Conservation (phyloP, 2,797 vertebrate genomes). For the Chiroxiphia lanceolata region DNA sequence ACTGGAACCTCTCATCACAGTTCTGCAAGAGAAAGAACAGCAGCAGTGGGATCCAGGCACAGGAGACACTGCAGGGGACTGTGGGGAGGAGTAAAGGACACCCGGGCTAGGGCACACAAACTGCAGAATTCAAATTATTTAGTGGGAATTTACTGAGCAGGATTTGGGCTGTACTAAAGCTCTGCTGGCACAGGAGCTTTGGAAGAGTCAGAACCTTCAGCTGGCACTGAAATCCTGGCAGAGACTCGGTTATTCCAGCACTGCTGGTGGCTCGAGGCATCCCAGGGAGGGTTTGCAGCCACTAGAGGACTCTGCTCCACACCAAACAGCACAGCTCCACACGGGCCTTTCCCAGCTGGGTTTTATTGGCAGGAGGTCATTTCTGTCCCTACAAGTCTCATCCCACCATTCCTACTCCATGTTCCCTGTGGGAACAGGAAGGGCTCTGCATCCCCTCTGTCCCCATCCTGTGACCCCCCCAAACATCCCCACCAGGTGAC, state of each 20-base stretch:
- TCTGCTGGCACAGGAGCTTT: not conserved
- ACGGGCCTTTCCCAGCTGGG: not conserved
- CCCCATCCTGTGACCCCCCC: not conserved
- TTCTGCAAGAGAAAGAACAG: constrained; percentile 71
- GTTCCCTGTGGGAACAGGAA: not conserved
- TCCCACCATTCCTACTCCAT: not conserved
- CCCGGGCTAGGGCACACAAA: not conserved
- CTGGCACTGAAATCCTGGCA: not conserved
- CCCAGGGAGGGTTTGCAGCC: not conserved
- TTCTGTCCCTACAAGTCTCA: not conserved
- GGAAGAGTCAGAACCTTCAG: not conserved
- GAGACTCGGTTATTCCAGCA: not conserved
- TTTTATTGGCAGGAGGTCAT: not conserved
- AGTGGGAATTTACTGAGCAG: not conserved
- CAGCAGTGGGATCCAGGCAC: not conserved
- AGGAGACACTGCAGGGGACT: not conserved
- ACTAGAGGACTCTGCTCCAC: constrained; percentile 46
- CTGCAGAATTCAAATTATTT: too few species aligned
- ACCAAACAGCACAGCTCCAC: not conserved
- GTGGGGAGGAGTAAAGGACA: not conserved
- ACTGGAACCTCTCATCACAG: constrained; percentile 86
- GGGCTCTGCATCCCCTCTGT: not conserved
- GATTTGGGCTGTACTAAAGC: not conserved
- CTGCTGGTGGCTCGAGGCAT: not conserved
- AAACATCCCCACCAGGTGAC: not conserved